Evolutionary conservation across 2,797 vertebrate genomes (phyloP), one percentile per base, ranked within the genome.

Genomic region (Lophius americanus): DNA sequence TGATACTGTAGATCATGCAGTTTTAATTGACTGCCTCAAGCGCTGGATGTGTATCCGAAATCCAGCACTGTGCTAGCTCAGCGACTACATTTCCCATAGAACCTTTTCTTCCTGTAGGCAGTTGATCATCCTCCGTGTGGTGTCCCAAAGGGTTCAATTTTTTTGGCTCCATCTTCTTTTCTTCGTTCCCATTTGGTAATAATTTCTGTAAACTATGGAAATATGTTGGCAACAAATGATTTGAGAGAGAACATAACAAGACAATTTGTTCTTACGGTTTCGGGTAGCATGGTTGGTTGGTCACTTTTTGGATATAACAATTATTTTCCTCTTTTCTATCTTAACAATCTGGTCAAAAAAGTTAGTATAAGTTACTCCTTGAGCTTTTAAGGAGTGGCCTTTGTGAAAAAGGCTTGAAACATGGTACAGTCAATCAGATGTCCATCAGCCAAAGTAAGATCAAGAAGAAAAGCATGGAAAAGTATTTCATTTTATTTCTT

Each of bases 11-110:
- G 57, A 86, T 85, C 78, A 86, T 85, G 75, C 60, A 83, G 66
- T 79, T 84, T 88, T 86, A 88, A 89, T 88, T 84, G 80, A 86
- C 52, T 75, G 76, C 83, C 70, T 76, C 51, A 37, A 87, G 88
- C 84, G 58, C 37, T 72, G 53, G 60, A 69, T 73, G 64, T 13
- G 61, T 64, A 57, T 77, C 61, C 73, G 72, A 81, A 77, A 82
- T 83, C 54, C 51, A 83, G 64, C 37, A 48, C 14, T 70, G 51
- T 75, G 75, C 82, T 82, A 73, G 71, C 79, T 90, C 82, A 83
- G 78, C 76, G 70, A 50, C 62, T 73, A 70, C 66, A 66, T 79
- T 85, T 84, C 59, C 80, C 68, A 73, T 37, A 60, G 55, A 84
- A 81, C 53, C 75, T 69, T 70, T 70, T 81, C 64, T 82, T 69